Evolutionary conservation across 2,113 vertebrate genomes (phyloP).

Genomic region (Entelurus aequoreus): DNA sequence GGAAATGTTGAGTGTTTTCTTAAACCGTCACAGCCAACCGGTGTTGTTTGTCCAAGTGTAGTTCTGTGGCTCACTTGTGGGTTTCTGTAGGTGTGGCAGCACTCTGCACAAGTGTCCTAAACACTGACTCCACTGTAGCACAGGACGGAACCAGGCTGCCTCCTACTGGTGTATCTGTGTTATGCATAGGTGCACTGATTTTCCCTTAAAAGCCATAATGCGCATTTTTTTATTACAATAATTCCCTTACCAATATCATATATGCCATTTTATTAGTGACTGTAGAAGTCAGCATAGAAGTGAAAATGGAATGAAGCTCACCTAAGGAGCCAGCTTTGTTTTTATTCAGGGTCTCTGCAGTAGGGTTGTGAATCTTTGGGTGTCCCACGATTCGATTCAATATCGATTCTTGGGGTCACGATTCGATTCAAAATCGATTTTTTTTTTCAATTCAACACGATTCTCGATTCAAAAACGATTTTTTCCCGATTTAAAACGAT

Average conservation of each 20-base stretch:
- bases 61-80: slow-evolving; percentile 33
- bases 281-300: neutral
- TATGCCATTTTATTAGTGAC: neutral
- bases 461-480: too few species aligned
- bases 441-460: too few species aligned
- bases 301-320: neutral
- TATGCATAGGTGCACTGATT: neutral
- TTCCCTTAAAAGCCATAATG: slow-evolving; percentile 23
- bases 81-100: slow-evolving; percentile 50
- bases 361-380: too few species aligned
- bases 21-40: slow-evolving; percentile 27
- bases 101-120: slow-evolving; percentile 51
- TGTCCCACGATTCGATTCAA: too few species aligned
- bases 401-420: too few species aligned
- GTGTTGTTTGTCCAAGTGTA: slow-evolving; percentile 28
- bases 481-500: too few species aligned
- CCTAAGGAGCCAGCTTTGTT: neutral
- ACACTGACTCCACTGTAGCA: slow-evolving; percentile 42
- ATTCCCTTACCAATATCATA: too few species aligned
- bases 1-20: slow-evolving; percentile 28
- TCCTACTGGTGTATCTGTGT: slow-evolving; percentile 21
- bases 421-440: too few species aligned
- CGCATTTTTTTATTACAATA: slow-evolving; percentile 3
- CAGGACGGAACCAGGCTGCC: slow-evolving; percentile 39
- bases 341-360: too few species aligned